phyloP scores from a whole-genome alignment of 2,113 vertebrate genomes.

The Etia nguti region DNA sequence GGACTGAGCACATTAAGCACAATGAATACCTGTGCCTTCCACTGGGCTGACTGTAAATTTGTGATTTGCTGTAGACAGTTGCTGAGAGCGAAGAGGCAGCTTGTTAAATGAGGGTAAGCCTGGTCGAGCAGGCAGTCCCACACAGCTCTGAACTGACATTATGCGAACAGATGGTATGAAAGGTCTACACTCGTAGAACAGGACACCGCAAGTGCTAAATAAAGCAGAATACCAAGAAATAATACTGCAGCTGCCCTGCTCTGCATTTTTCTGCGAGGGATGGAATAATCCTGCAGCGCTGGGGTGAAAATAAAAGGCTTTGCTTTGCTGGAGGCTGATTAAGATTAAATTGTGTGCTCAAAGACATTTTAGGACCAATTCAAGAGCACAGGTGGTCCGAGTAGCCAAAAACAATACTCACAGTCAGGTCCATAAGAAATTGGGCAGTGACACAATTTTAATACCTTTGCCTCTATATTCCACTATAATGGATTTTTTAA shows the following conservation, averaged over 20 bases:
- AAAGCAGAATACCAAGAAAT: neutral
- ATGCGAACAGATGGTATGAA: neutral
- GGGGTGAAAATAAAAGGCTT: neutral
- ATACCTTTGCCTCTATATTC: neutral
- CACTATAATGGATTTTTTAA: neutral
- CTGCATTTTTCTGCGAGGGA: neutral
- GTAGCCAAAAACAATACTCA: neutral
- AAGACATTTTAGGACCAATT: neutral
- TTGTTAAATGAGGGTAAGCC: slow-evolving; percentile 10
- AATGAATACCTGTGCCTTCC: neutral
- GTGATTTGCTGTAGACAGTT: neutral
- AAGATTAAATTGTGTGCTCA: neutral
- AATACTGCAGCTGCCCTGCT: neutral
- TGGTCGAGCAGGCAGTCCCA: neutral
- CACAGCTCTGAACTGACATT: neutral
- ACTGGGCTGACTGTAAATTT: neutral
- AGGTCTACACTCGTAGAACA: neutral
- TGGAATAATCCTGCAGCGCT: neutral
- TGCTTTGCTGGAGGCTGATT: neutral
- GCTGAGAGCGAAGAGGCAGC: neutral
- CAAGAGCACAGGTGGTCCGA: neutral
- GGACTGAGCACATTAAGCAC: neutral
- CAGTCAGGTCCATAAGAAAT: neutral
- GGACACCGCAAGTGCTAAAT: neutral
- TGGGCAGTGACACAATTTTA: neutral